Percentiles rank a stretch among this genome's conserved stretches.
Evolutionary conservation across 2,888 invertebrate species (phyloP).

Genomic region (Pseudoips prasinana): DNA sequence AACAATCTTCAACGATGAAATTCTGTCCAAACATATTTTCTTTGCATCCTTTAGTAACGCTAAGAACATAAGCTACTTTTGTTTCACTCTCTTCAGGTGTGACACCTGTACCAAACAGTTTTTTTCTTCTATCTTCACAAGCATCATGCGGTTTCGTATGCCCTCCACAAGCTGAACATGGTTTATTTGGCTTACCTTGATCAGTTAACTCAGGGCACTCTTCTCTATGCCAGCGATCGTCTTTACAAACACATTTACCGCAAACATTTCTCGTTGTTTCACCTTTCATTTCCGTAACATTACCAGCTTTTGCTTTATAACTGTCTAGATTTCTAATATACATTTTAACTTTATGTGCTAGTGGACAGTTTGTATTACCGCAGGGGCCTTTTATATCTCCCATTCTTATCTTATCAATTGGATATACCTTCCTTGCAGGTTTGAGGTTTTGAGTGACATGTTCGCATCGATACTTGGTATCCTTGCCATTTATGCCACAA

Average conservation of each 20-base stretch:
- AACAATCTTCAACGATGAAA: slow-evolving; percentile 43
- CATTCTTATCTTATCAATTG: slow-evolving; percentile 68
- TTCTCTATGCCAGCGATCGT: slow-evolving; percentile 66
- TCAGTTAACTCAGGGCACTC: slow-evolving; percentile 45
- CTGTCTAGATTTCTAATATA: slow-evolving; percentile 64
- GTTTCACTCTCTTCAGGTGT: slow-evolving; percentile 51
- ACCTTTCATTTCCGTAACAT: slow-evolving; percentile 37
- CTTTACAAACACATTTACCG: slow-evolving; percentile 65
- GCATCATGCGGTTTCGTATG: slow-evolving; percentile 46
- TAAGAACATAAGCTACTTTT: slow-evolving; percentile 50
- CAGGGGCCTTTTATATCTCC: slow-evolving; percentile 74
- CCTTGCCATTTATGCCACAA: slow-evolving; percentile 44
- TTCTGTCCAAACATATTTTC: slow-evolving; percentile 45
- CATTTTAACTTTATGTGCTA: slow-evolving; percentile 68
- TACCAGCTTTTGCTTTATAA: slow-evolving; percentile 53
- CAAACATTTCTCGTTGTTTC: slow-evolving; percentile 52
- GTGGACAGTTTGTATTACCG: slow-evolving; percentile 65
- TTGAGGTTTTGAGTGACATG: slow-evolving; percentile 27
- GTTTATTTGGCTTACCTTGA: slow-evolving; percentile 22
- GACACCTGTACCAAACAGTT: slow-evolving; percentile 46
- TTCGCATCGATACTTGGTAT: slow-evolving; percentile 39
- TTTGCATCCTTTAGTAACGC: slow-evolving; percentile 41
- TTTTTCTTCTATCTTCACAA: slow-evolving; percentile 54
- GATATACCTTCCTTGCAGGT: slow-evolving; percentile 45
- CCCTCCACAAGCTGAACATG: slow-evolving; percentile 59